phyloP scores from a whole-genome alignment of 2,888 invertebrate genomes.

The Meteorus cinctellus region DNA sequence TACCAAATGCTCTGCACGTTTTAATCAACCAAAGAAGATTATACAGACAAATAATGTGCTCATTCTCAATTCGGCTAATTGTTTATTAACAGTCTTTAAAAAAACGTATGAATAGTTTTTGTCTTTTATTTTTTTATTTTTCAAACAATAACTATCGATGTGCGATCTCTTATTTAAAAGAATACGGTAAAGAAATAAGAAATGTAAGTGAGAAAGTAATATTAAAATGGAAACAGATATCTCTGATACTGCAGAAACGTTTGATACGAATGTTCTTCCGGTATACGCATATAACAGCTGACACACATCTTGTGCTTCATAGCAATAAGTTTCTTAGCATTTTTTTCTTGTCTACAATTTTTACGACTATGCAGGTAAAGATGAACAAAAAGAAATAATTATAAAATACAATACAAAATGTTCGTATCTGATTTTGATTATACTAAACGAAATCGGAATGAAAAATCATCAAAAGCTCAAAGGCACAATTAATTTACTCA shows the following conservation, averaged over 20 bases:
- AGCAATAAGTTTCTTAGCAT: conserved; percentile 35
- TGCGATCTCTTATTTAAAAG: background rate
- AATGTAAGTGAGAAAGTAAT: conserved; percentile 8
- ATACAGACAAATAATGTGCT: conserved; percentile 13
- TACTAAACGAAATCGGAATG: background rate
- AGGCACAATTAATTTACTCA: conserved; percentile 21
- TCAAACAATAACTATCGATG: background rate
- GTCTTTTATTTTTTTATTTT: background rate
- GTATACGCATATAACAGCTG: conserved; percentile 56
- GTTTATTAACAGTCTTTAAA: conserved; percentile 31
- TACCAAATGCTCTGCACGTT: conserved; percentile 45
- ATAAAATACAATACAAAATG: background rate
- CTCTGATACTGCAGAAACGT: conserved; percentile 29
- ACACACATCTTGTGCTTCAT: conserved; percentile 54
- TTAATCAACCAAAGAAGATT: conserved; percentile 29
- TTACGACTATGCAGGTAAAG: background rate
- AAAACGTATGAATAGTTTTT: conserved; percentile 32
- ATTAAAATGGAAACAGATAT: conserved; percentile 13
- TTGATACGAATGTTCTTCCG: conserved; percentile 59
- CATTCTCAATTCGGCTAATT: conserved; percentile 6
- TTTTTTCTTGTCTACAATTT: conserved; percentile 21
- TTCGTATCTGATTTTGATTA: background rate
- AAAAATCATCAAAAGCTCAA: background rate
- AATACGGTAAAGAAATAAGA: background rate
- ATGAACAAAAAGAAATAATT: background rate